A percentile compares a stretch with the other conserved stretches of the same genome.
Conservation (phyloP, 2,888 invertebrate genomes). For the Alloscopus bannaensis region DNA sequence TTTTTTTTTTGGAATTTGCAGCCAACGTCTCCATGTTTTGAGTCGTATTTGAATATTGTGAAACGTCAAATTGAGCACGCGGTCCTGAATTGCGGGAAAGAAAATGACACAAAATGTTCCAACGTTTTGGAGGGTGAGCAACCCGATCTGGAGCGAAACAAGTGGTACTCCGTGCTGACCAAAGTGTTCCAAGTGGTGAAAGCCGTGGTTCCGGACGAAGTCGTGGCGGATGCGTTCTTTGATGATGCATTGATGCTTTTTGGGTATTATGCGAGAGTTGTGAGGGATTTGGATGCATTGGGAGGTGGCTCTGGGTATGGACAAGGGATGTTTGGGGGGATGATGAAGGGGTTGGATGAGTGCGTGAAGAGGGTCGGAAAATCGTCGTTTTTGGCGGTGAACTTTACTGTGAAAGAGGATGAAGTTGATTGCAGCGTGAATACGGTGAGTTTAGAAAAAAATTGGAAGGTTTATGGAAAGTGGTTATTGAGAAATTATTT, state of each 20-base stretch:
- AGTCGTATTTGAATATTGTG: constrained; percentile 5
- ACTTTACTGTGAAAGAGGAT: too few species aligned
- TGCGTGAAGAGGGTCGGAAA: too few species aligned
- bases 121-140: not conserved
- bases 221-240: constrained; percentile 10
- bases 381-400: too few species aligned
- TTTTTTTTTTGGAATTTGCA: too few species aligned
- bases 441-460: not conserved
- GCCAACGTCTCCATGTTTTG: constrained; percentile 4
- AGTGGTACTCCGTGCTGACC: not conserved
- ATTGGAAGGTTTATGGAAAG: not conserved
- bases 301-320: not conserved
- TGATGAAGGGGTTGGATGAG: not conserved
- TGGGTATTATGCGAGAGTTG: constrained; percentile 13
- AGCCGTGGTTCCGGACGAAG: not conserved
- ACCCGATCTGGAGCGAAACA: not conserved
- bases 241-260: not conserved
- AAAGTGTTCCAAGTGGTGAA: not conserved
- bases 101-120: not conserved
- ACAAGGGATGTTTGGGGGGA: not conserved
- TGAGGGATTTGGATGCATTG: not conserved
- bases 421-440: not conserved
- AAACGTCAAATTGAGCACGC: not conserved
- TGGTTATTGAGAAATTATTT: not conserved
- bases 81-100: not conserved